These are phyloP conservation scores for Drosophila lacicola DNA, from an alignment of 2,888 invertebrate genomes.

Conservation along the genomic window DNA sequence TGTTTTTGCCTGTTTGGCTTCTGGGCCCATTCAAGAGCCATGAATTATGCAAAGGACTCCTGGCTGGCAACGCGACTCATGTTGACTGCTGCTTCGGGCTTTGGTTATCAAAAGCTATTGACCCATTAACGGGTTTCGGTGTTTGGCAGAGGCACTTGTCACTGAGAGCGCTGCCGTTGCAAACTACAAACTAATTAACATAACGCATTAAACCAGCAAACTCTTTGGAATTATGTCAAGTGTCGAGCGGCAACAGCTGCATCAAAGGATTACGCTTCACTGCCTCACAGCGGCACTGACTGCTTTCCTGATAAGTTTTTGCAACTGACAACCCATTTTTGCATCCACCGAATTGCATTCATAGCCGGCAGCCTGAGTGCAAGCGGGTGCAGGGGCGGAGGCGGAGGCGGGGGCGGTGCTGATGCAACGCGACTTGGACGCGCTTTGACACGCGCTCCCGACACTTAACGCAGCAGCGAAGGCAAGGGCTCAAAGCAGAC, in stretches of 20 bases:
- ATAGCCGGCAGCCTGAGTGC: background rate
- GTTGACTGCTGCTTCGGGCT: constrained; percentile 15
- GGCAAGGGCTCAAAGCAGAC: constrained; percentile 54
- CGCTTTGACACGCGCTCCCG: constrained; percentile 68
- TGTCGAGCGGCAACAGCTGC: constrained; percentile 46
- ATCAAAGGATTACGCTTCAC: constrained; percentile 67
- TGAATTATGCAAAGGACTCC: constrained; percentile 77
- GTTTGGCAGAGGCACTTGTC: constrained; percentile 43
- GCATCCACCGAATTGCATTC: constrained; percentile 40
- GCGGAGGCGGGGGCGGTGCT: background rate
- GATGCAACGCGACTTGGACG: constrained; percentile 13
- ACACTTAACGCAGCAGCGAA: constrained; percentile 54
- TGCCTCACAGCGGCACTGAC: constrained; percentile 10
- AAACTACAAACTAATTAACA: constrained; percentile 71
- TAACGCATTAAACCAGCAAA: constrained; percentile 73
- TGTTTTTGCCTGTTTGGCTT: constrained; percentile 27
- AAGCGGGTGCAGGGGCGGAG: background rate
- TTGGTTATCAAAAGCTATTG: constrained; percentile 72
- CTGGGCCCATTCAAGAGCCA: constrained; percentile 27
- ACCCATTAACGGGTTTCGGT: constrained; percentile 72
- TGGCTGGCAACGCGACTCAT: constrained; percentile 34
- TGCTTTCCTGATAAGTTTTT: constrained; percentile 45
- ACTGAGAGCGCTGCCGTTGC: constrained; percentile 42
- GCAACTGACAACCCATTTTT: constrained; percentile 52
- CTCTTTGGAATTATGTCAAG: constrained; percentile 77